Evolutionary conservation across 2,113 vertebrate genomes (phyloP).

Genomic region (Turdus rufiventris): DNA sequence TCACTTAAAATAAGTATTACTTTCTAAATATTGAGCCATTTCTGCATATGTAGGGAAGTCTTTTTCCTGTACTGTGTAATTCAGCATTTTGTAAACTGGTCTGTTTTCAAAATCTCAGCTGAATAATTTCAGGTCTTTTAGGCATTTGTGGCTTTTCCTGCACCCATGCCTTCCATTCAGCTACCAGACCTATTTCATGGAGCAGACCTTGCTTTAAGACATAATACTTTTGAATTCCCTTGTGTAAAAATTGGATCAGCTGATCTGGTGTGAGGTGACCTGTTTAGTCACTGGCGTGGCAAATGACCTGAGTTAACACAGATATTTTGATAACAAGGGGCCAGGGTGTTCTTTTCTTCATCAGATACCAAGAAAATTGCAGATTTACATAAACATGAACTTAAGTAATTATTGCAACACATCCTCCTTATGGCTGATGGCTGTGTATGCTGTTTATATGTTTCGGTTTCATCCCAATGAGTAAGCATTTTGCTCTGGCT

Average conservation of each 20-base stretch:
- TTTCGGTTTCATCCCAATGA: neutral
- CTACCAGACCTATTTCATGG: neutral
- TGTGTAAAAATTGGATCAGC: neutral
- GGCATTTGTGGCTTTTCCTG: neutral
- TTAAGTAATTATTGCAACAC: neutral
- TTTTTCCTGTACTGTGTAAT: neutral
- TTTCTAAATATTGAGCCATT: neutral
- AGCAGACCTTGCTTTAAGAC: neutral
- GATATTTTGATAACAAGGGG: neutral
- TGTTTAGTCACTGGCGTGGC: neutral
- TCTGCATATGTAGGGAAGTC: neutral
- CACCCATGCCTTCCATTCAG: neutral
- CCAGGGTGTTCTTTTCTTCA: neutral
- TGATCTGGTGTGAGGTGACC: neutral
- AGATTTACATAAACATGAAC: neutral
- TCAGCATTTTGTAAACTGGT: neutral
- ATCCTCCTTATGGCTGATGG: neutral
- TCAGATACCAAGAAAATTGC: neutral
- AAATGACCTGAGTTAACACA: neutral
- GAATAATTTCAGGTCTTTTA: neutral
- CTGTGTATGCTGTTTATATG: neutral
- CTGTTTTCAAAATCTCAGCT: neutral
- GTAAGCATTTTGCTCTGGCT: neutral
- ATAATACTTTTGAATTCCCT: neutral
- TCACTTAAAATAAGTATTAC: neutral